A percentile compares a stretch with the other conserved stretches of the same genome.
These are phyloP conservation scores for Napeogenes inachia DNA, from an alignment of 2,888 invertebrate genomes.

Conservation along the genomic window DNA sequence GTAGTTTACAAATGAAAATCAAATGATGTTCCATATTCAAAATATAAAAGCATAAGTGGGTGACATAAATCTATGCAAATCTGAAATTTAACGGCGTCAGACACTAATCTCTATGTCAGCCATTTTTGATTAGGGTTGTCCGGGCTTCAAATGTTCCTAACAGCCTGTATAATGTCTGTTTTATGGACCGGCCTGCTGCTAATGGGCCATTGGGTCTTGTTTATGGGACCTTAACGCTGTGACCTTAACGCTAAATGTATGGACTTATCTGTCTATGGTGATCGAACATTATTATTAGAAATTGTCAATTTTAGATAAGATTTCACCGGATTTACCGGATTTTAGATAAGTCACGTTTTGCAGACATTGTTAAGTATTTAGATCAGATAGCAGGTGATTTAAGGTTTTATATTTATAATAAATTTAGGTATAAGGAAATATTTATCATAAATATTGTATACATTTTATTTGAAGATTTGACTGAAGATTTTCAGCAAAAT, in stretches of 20 bases:
- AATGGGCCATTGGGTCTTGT: conserved; percentile 40
- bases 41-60: no score
- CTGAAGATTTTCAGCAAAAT: no score
- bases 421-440: no score
- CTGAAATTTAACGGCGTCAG: conserved; percentile 7
- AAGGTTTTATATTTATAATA: no score
- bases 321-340: no score
- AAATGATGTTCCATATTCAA: no score
- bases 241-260: conserved; percentile 15
- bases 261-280: conserved; percentile 1
- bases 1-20: no score
- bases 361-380: no score
- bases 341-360: no score
- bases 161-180: conserved; percentile 38
- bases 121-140: conserved; percentile 27
- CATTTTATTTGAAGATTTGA: no score
- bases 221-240: conserved; percentile 35
- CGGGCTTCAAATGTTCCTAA: conserved; percentile 29
- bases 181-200: conserved; percentile 33
- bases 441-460: no score
- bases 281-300: neutral
- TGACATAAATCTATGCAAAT: conserved; percentile 9
- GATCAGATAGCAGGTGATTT: no score
- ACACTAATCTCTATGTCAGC: conserved; percentile 16
- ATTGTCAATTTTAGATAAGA: neutral